Conservation (phyloP, 2,113 vertebrate species). For the Paradoxurus hermaphroditus region DNA sequence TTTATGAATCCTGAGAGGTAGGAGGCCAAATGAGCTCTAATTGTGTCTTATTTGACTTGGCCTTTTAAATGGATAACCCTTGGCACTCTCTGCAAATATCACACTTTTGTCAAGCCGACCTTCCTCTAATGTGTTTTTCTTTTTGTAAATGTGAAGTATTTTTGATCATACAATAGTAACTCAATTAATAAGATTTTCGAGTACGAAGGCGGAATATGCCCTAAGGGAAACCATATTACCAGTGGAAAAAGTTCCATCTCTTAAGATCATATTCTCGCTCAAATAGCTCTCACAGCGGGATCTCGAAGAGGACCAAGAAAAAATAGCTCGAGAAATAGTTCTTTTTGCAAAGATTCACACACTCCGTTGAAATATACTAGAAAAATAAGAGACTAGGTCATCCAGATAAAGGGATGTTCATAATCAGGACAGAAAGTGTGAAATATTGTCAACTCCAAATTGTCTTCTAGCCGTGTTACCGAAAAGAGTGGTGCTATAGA, state of each 20-base stretch:
- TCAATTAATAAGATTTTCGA: slow-evolving; percentile 57
- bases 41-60: slow-evolving; percentile 70
- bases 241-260: neutral
- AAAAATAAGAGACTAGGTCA: slow-evolving; percentile 23
- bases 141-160: slow-evolving; percentile 63
- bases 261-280: slow-evolving; percentile 43
- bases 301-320: slow-evolving; percentile 24
- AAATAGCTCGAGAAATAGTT: slow-evolving; percentile 38
- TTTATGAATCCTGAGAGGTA: slow-evolving; percentile 43
- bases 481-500: neutral
- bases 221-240: slow-evolving; percentile 62
- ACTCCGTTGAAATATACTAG: neutral
- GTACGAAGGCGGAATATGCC: neutral
- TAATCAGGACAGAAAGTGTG: neutral
- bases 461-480: neutral
- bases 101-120: slow-evolving; percentile 56
- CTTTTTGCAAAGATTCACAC: slow-evolving; percentile 36
- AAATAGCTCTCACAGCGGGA: slow-evolving; percentile 63
- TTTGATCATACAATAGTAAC: slow-evolving; percentile 60
- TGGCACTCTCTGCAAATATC: slow-evolving; percentile 58
- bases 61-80: slow-evolving; percentile 28
- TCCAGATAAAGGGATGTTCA: neutral
- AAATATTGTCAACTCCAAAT: neutral
- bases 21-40: slow-evolving; percentile 55
- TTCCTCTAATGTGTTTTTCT: slow-evolving; percentile 54